Evolutionary conservation across 1,140 invertebrate species (phyloP).

Genomic region (Agrypnia vestita): DNA sequence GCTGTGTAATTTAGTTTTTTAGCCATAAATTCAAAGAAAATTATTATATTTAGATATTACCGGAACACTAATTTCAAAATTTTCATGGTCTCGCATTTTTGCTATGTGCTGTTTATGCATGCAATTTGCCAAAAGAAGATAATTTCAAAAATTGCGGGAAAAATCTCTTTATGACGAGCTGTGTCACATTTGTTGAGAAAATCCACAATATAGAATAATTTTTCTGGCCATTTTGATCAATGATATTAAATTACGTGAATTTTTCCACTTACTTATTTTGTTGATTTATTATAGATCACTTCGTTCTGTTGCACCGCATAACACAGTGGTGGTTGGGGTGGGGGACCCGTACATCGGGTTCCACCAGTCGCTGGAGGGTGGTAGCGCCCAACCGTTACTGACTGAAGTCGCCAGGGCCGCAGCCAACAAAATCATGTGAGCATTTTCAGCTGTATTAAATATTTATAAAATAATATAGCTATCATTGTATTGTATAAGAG

Average conservation of each 20-base stretch:
- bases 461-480: too few species aligned
- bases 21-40: too few species aligned
- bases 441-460: neutral
- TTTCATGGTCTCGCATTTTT: too few species aligned
- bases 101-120: too few species aligned
- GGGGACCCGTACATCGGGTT: constrained; percentile 91
- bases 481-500: too few species aligned
- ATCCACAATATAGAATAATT: neutral
- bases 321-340: constrained; percentile 84
- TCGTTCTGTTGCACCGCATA: constrained; percentile 83
- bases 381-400: constrained; percentile 79
- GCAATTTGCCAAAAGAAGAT: too few species aligned
- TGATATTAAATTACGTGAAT: neutral
- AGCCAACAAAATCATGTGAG: constrained; percentile 87
- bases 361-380: constrained; percentile 91
- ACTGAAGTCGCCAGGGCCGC: constrained; percentile 92
- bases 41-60: too few species aligned
- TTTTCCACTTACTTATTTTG: too few species aligned
- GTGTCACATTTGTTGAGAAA: neutral
- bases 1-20: too few species aligned
- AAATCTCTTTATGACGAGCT: neutral
- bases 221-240: too few species aligned
- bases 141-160: neutral
- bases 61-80: too few species aligned
- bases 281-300: constrained; percentile 18